These are phyloP conservation scores for Batillaria attramentaria DNA, from an alignment of 1,140 invertebrate species.

Conservation along the genomic window DNA sequence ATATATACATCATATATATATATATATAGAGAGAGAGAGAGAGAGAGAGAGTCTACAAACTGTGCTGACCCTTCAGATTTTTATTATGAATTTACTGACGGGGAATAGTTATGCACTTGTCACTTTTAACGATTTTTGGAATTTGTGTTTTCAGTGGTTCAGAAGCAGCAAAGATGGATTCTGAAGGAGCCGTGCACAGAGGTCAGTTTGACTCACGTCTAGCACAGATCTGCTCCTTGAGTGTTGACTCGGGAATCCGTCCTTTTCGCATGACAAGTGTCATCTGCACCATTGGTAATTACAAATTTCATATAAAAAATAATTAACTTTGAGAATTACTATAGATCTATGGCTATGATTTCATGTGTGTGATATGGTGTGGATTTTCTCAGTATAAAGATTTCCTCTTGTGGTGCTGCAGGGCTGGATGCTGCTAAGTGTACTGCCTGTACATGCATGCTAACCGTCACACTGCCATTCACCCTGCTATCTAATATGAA, in stretches of 20 bases:
- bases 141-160: too few species aligned
- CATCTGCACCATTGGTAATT: constrained; percentile 97
- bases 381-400: neutral
- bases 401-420: neutral
- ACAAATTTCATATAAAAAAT: neutral
- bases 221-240: constrained; percentile 92
- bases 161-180: too few species aligned
- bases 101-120: too few species aligned
- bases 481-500: neutral
- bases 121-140: too few species aligned
- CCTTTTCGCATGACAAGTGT: constrained; percentile 87
- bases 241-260: constrained; percentile 82
- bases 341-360: neutral
- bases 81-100: too few species aligned
- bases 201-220: constrained; percentile 75
- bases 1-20: too few species aligned
- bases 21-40: too few species aligned
- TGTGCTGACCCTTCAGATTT: too few species aligned
- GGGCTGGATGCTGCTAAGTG: neutral
- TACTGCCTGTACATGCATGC: neutral
- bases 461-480: neutral
- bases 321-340: neutral
- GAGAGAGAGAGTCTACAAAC: too few species aligned
- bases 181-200: too few species aligned
- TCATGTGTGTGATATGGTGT: constrained; percentile 1